Conservation (phyloP, 2,888 invertebrate species). For the Pyrrhia umbra region DNA sequence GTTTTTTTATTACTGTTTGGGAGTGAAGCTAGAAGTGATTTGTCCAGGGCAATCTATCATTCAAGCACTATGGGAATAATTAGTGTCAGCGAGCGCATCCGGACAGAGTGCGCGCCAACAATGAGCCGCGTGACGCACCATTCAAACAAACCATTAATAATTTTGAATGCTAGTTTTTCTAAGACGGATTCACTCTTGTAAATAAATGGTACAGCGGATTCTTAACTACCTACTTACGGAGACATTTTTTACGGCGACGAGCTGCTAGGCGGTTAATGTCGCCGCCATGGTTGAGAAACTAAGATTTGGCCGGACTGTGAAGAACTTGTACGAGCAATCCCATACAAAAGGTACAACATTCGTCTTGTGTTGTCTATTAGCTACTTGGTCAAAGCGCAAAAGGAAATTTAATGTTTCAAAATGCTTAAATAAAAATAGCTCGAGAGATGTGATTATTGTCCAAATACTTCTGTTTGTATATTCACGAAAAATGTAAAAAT, state of each 20-base stretch:
- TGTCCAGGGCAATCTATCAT: slow-evolving; percentile 90
- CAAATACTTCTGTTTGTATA: slow-evolving; percentile 65
- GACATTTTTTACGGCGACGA: slow-evolving; percentile 81
- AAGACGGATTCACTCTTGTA: slow-evolving; percentile 87
- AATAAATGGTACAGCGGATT: slow-evolving; percentile 88
- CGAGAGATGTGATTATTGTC: slow-evolving; percentile 59
- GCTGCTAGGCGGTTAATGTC: slow-evolving; percentile 80
- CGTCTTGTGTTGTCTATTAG: slow-evolving; percentile 37
- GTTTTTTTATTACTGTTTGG: slow-evolving; percentile 84
- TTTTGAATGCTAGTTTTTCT: slow-evolving; percentile 88
- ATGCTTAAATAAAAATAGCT: slow-evolving; percentile 39
- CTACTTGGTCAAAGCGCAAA: slow-evolving; percentile 43
- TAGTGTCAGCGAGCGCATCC: slow-evolving; percentile 89
- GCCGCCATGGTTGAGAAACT: slow-evolving; percentile 64
- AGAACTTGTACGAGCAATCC: slow-evolving; percentile 21
- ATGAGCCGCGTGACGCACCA: slow-evolving; percentile 86
- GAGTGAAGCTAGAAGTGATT: slow-evolving; percentile 87
- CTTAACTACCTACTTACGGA: slow-evolving; percentile 88
- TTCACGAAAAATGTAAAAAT: slow-evolving; percentile 66
- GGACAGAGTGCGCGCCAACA: slow-evolving; percentile 86
- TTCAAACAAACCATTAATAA: slow-evolving; percentile 90
- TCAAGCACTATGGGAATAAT: slow-evolving; percentile 89
- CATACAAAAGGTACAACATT: slow-evolving; percentile 50
- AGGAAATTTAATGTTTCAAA: slow-evolving; percentile 52
- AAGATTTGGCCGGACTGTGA: slow-evolving; percentile 35